Conservation (phyloP, 1,140 invertebrate species). For the Euwallacea fornicatus region DNA sequence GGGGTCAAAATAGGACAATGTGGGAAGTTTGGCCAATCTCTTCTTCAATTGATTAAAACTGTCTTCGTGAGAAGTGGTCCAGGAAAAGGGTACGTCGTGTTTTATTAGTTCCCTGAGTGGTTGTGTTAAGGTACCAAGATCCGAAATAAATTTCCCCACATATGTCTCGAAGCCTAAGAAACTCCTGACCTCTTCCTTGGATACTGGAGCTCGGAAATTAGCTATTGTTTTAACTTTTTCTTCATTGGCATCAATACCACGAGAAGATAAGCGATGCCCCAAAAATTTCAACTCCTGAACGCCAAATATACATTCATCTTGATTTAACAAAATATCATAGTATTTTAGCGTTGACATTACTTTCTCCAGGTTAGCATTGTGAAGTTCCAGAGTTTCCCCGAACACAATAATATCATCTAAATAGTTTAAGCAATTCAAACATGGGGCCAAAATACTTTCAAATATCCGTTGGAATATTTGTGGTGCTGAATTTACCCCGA, state of each 20-base stretch:
- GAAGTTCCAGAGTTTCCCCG: constrained; percentile 20
- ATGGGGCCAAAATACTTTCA: constrained; percentile 17
- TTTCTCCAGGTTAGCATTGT: constrained; percentile 24
- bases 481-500: constrained; percentile 36
- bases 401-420: constrained; percentile 37
- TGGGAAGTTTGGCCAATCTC: constrained; percentile 36
- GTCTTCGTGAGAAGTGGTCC: constrained; percentile 35
- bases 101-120: constrained; percentile 39
- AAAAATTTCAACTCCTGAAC: constrained; percentile 29
- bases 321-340: constrained; percentile 35
- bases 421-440: constrained; percentile 32
- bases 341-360: constrained; percentile 35
- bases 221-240: constrained; percentile 33
- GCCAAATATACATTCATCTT: constrained; percentile 41
- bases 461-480: constrained; percentile 37
- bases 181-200: constrained; percentile 39
- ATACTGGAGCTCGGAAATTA: constrained; percentile 30
- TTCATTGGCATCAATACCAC: constrained; percentile 35
- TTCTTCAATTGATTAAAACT: constrained; percentile 32
- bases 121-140: constrained; percentile 35
- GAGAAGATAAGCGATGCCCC: constrained; percentile 35
- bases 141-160: constrained; percentile 41
- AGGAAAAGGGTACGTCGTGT: constrained; percentile 37
- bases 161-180: constrained; percentile 41
- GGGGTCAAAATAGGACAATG: constrained; percentile 55